Evolutionary conservation across 1,140 invertebrate species (phyloP).

Genomic region (Melipona quadrifasciata): DNA sequence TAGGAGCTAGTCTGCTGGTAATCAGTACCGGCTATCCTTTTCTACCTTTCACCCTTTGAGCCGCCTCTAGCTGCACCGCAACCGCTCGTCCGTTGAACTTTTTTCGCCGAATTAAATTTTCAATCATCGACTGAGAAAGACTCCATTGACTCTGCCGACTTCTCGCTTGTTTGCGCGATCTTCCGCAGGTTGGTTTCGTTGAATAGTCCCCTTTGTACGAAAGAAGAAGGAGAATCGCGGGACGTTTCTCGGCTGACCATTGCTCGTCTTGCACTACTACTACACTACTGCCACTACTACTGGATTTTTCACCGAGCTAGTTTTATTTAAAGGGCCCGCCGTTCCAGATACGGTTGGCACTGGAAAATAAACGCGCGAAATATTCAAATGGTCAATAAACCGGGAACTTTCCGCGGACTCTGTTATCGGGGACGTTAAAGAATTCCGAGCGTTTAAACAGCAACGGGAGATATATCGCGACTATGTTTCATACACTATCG

Average conservation of each 20-base stretch:
- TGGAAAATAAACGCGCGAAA: neutral
- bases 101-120: neutral
- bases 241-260: constrained; percentile 20
- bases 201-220: no score
- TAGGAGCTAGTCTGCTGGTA: constrained; percentile 31
- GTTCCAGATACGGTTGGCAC: neutral
- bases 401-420: neutral
- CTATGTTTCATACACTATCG: neutral
- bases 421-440: constrained; percentile 11
- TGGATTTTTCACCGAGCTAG: neutral
- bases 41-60: neutral
- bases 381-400: constrained; percentile 23
- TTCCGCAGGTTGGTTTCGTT: neutral
- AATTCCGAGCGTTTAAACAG: constrained; percentile 1
- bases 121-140: neutral
- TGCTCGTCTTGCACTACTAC: neutral
- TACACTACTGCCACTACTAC: neutral
- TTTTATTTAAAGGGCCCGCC: constrained; percentile 3
- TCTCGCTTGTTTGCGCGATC: neutral
- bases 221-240: neutral
- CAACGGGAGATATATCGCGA: neutral
- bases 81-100: constrained; percentile 12
- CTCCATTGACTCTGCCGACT: neutral
- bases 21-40: constrained; percentile 28
- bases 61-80: neutral